Percentiles rank a stretch among this genome's conserved stretches.
These are phyloP conservation scores for Dascyllus trimaculatus DNA, from an alignment of 2,113 vertebrate genomes.

Conservation along the genomic window DNA sequence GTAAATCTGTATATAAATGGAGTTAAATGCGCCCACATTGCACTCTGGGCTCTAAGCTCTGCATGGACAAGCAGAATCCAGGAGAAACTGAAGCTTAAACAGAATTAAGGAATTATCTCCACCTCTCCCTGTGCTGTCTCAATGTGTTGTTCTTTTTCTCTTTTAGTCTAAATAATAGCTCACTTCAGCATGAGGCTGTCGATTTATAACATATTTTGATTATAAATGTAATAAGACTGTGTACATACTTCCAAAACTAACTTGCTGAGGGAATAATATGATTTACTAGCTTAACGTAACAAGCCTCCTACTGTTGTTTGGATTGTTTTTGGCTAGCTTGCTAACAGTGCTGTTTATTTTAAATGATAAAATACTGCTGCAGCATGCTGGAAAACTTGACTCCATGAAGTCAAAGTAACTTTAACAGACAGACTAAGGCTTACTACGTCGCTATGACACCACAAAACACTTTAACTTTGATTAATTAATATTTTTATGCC, in stretches of 20 bases:
- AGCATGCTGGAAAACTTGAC: neutral
- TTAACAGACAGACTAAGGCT: neutral
- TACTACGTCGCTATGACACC: too few species aligned
- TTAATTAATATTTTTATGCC: too few species aligned
- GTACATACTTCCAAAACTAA: accelerated
- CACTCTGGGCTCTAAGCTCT: neutral
- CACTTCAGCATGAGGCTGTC: accelerated
- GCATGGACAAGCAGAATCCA: neutral
- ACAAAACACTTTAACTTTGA: neutral
- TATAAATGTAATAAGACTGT: neutral
- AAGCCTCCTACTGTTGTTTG: neutral
- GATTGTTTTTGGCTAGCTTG: neutral
- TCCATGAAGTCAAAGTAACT: neutral
- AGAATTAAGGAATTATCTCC: slow-evolving; percentile 57
- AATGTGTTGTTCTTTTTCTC: neutral
- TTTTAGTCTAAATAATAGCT: neutral
- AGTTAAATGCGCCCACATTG: neutral
- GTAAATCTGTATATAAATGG: neutral
- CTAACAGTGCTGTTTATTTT: neutral
- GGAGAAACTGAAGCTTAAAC: slow-evolving; percentile 68
- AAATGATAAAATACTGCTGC: neutral
- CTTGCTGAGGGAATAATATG: too few species aligned
- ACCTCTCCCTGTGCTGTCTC: neutral
- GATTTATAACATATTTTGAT: neutral
- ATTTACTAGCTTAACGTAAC: too few species aligned